These are phyloP conservation scores for Heteromormyrus szaboi DNA, from an alignment of 2,797 vertebrate species.

Conservation along the genomic window DNA sequence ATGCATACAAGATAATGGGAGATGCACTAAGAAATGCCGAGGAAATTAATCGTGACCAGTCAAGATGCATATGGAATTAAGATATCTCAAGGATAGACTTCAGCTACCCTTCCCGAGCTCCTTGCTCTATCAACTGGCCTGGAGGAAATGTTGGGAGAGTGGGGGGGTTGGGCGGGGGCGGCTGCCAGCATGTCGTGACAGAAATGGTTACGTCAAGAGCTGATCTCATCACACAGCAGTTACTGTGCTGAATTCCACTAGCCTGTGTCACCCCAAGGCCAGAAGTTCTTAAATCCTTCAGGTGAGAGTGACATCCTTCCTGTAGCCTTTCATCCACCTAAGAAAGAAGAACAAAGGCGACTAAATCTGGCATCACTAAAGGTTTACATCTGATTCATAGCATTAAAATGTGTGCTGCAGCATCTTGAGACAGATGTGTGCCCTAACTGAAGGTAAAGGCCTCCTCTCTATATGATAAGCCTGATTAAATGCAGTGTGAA, in stretches of 20 bases:
- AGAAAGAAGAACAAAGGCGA: background rate
- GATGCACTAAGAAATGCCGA: background rate
- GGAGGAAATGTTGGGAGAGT: constrained; percentile 39
- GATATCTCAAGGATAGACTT: background rate
- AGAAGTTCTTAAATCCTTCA: background rate
- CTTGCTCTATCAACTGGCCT: constrained; percentile 25
- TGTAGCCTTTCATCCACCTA: background rate
- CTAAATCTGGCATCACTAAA: background rate
- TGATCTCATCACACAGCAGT: background rate
- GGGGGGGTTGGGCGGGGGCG: constrained; percentile 34
- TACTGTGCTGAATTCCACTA: background rate
- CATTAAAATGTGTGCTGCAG: background rate
- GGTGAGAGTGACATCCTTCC: background rate
- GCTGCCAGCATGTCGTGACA: background rate
- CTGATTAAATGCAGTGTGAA: background rate
- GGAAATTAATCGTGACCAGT: background rate
- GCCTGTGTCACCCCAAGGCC: background rate
- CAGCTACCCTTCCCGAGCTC: background rate
- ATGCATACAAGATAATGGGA: background rate
- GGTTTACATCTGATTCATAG: background rate
- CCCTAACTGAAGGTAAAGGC: background rate
- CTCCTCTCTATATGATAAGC: background rate
- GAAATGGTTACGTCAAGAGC: background rate
- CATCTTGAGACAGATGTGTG: background rate
- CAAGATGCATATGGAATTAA: background rate